Conservation (phyloP, 2,888 invertebrate genomes). For the Zhengitettix transpicula region DNA sequence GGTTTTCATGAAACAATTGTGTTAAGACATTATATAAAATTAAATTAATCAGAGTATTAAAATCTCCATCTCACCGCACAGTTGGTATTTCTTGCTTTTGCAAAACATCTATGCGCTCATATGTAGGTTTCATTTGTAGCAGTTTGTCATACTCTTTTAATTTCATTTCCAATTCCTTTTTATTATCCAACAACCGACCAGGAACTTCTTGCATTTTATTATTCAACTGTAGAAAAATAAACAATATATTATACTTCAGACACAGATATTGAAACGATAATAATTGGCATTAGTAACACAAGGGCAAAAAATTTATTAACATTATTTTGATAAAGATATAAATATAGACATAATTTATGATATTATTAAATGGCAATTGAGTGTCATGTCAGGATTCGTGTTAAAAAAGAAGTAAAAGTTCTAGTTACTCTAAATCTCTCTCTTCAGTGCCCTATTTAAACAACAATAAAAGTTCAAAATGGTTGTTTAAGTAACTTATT, state of each 20-base stretch:
- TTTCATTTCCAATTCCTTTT: constrained; percentile 41
- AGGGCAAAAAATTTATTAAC: no score
- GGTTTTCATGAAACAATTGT: background rate
- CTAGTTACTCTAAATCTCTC: no score
- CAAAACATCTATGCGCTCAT: constrained; percentile 42
- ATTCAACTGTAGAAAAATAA: constrained; percentile 27
- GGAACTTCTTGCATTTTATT: constrained; percentile 54
- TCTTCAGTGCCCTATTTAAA: no score
- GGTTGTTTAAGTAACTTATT: no score
- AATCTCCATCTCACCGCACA: constrained; percentile 22
- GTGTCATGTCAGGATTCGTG: no score
- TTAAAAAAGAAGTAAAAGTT: no score
- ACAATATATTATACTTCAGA: no score
- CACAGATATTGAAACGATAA: background rate
- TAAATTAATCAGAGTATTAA: background rate
- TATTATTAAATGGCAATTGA: no score
- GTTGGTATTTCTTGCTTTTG: constrained; percentile 47
- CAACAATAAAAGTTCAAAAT: no score
- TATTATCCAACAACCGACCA: constrained; percentile 39
- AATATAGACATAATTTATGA: no score
- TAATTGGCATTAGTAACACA: no score
- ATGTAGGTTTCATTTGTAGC: constrained; percentile 48
- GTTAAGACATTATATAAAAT: background rate
- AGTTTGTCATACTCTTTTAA: constrained; percentile 50
- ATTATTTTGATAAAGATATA: no score